phyloP scores from a whole-genome alignment of 2,113 vertebrate species.

The Scolopax mira region DNA sequence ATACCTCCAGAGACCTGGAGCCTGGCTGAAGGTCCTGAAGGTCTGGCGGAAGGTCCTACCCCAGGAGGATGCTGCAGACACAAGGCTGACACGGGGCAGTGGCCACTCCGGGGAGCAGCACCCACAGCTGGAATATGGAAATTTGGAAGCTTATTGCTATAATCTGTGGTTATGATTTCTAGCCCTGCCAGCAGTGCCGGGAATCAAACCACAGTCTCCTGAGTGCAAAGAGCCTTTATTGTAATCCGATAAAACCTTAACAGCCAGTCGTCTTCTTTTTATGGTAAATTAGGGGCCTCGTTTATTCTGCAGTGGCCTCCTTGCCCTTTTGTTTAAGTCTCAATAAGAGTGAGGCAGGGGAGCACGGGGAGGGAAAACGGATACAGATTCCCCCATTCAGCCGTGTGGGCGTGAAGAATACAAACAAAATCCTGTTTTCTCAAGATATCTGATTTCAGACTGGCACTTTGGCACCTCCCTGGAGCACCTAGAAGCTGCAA shows the following conservation, averaged over 20 bases:
- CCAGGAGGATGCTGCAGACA: not conserved
- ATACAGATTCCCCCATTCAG: conserved; percentile 7
- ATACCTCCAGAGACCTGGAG: conserved; percentile 5
- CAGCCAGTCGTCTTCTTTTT: conserved; percentile 63
- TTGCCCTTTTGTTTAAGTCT: conserved; percentile 27
- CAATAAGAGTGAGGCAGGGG: not conserved
- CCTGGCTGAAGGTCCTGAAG: not conserved
- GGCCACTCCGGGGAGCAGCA: conserved; percentile 25
- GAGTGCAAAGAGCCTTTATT: conserved; percentile 64
- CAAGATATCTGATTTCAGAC: not conserved
- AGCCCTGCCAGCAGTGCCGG: conserved; percentile 67
- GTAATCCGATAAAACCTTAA: conserved; percentile 77
- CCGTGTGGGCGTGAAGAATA: not conserved
- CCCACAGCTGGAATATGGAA: conserved; percentile 59
- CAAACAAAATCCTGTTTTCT: conserved; percentile 20
- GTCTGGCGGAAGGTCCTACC: not conserved
- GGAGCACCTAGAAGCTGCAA: not conserved
- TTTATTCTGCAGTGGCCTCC: conserved; percentile 68
- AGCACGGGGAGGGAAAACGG: not conserved
- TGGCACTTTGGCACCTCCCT: not conserved
- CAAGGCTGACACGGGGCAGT: conserved; percentile 28
- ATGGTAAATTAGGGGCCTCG: conserved; percentile 70
- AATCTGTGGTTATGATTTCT: conserved; percentile 75
- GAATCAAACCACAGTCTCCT: conserved; percentile 73
- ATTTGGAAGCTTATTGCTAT: conserved; percentile 73